A percentile compares a stretch with the other conserved stretches of the same genome.
Evolutionary conservation across 2,113 vertebrate genomes (phyloP).

Genomic region (Marmota monax): DNA sequence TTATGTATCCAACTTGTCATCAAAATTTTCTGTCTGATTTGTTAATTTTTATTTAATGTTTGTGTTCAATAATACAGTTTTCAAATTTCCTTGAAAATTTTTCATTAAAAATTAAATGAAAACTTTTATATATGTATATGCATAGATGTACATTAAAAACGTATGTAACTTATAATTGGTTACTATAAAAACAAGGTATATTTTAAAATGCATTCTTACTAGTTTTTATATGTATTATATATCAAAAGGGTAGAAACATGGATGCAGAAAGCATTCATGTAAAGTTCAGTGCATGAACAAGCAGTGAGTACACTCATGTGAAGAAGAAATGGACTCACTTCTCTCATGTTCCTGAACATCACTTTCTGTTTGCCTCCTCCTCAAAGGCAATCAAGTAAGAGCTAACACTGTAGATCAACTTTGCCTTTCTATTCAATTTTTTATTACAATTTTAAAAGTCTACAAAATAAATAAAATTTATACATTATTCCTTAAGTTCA

Average conservation of each 20-base stretch:
- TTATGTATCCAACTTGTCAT: background rate
- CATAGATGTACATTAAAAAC: background rate
- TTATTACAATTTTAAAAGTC: background rate
- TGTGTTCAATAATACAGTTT: background rate
- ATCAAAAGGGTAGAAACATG: background rate
- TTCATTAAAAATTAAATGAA: background rate
- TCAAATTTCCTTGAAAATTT: background rate
- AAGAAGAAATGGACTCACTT: background rate
- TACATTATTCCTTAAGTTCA: background rate
- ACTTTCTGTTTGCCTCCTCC: background rate
- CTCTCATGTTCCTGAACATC: too few relatives aligned
- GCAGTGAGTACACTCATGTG: background rate
- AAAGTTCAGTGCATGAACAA: background rate
- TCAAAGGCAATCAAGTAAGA: background rate
- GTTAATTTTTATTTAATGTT: background rate
- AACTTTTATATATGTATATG: background rate
- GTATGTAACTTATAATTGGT: background rate
- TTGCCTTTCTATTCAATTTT: background rate
- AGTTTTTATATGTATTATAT: background rate
- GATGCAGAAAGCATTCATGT: background rate
- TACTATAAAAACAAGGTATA: background rate
- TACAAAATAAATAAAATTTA: background rate
- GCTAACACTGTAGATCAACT: background rate
- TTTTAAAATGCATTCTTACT: background rate
- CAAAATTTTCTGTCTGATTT: background rate